These are phyloP conservation scores for Rhinopomastus cyanomelas DNA, from an alignment of 2,113 vertebrate genomes.

Conservation along the genomic window DNA sequence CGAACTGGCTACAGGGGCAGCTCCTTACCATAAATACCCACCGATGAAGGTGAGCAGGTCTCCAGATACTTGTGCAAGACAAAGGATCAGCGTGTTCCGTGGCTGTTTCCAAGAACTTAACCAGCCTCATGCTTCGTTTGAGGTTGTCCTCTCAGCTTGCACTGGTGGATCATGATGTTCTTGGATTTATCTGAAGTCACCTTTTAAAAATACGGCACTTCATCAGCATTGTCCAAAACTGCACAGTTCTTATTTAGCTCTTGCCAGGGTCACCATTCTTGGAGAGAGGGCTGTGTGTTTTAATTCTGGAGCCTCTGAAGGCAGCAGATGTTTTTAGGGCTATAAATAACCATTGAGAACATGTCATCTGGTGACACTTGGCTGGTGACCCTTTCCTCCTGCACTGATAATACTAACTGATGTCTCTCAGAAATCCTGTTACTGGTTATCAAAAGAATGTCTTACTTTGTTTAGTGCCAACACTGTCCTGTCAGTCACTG, in stretches of 20 bases:
- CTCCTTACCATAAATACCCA: slow-evolving; percentile 98
- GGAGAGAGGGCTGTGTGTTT: neutral
- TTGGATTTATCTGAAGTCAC: neutral
- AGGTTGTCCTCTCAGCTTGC: neutral
- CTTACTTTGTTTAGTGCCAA: neutral
- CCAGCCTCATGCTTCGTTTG: neutral
- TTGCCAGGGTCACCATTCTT: neutral
- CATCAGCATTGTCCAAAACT: neutral
- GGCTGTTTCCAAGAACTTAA: neutral
- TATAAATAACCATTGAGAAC: neutral
- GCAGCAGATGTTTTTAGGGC: neutral
- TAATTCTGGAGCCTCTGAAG: neutral
- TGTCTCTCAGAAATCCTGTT: neutral
- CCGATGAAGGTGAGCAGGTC: slow-evolving; percentile 90
- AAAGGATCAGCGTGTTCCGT: neutral
- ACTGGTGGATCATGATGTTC: neutral
- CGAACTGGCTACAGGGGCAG: slow-evolving; percentile 93
- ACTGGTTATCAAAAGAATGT: neutral
- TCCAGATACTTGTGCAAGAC: neutral
- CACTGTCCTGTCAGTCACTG: neutral
- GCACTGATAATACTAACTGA: neutral
- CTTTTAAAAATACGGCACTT: neutral
- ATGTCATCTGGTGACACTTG: neutral
- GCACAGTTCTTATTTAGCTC: neutral
- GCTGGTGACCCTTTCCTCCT: neutral